Evolutionary conservation across 2,113 vertebrate genomes (phyloP).

Genomic region (Otus sunia): DNA sequence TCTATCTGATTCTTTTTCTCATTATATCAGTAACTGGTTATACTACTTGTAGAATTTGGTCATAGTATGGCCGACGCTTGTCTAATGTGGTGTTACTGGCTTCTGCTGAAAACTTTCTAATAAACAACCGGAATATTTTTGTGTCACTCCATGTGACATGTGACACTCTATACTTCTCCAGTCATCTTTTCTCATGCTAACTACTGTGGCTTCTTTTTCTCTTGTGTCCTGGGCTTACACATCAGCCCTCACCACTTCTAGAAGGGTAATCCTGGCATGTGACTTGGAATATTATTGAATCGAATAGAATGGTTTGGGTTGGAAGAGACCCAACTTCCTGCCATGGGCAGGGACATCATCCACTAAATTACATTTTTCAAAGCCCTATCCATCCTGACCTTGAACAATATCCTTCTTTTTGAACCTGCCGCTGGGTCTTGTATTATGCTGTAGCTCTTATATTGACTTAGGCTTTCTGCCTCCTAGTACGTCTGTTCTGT

Average conservation of each 20-base stretch:
- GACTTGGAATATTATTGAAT: not conserved
- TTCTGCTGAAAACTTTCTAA: not conserved
- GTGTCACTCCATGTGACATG: not conserved
- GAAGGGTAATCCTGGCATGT: not conserved
- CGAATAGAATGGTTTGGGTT: not conserved
- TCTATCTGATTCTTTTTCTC: not conserved
- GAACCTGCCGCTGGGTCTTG: not conserved
- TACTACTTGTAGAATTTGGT: not conserved
- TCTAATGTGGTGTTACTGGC: fast-evolving
- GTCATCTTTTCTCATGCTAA: not conserved
- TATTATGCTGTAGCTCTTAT: not conserved
- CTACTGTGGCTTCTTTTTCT: not conserved
- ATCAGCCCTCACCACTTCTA: not conserved
- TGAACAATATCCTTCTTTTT: not conserved
- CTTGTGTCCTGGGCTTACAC: not conserved
- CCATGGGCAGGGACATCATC: not conserved
- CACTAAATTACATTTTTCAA: not conserved
- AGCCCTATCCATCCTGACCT: not conserved
- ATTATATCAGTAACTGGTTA: not conserved
- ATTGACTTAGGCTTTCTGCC: not conserved
- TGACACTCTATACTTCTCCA: not conserved
- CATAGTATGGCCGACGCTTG: fast-evolving
- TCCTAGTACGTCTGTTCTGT: not conserved
- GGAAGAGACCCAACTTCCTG: not conserved
- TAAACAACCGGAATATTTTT: not conserved